Base-by-base conservation (phyloP, 2,797 vertebrate genomes). In the Choloepus didactylus region DNA sequence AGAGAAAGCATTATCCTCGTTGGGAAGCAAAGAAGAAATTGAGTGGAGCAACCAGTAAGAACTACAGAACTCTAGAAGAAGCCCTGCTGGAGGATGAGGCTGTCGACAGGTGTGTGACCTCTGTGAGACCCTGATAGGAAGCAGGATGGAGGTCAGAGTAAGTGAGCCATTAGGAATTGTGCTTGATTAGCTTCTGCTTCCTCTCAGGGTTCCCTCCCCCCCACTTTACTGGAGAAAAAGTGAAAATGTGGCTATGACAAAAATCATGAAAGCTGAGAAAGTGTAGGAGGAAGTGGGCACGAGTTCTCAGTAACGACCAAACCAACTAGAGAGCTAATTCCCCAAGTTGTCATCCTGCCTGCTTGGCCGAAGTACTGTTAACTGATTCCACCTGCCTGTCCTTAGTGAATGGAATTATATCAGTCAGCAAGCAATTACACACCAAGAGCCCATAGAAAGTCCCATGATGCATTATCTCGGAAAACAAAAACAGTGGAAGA, bases 201-300 rank as follows among this genome's bases (percentile, higher is more conserved):
- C 21, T 93, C 44, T 73, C 41, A 49, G 46, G 19, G 3, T 56
- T 89, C 21, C 54, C 21, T 72, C 35, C 27, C 77, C 77, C 56
- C 56, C 19, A 51, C 73, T 59, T 81, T 41, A 10, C n/a, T 76
- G 54, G 14, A 41, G 21, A 70, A 95, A 56, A 59, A 92, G 31
- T 38, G 51, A 93, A 66, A 70, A 54, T 15, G 7, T 75, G 44
- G 16, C 77, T 54, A 73, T 56, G 31, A 23, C 4, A 62, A 62
- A 70, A 76, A 94, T 35, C 75, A n/a, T 21, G 79, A 93, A 92
- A 79, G 25, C 70, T 83, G 70, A 88, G 69, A 31, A 73, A 67
- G 31, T 41, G 35, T 87, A 77, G 35, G 16, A 86, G 16, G n/a
- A 70, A 38, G 10, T 51, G 21, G 66, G 44, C 69, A 35, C 9